Evolutionary conservation across 2,113 vertebrate species (phyloP).

Genomic region (Lagopus leucura): DNA sequence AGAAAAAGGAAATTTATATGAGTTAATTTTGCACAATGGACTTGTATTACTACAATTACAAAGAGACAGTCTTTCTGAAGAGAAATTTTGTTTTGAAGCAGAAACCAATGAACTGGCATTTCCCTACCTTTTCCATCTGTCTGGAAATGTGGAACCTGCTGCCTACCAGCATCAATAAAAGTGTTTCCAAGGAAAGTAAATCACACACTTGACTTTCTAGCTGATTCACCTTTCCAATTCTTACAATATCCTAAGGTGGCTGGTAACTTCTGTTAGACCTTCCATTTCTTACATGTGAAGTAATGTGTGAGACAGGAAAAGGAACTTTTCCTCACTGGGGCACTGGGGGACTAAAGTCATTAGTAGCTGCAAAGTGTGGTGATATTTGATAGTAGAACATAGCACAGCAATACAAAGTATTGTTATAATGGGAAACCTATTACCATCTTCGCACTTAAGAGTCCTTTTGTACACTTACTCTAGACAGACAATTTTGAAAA

Average conservation of each 20-base stretch:
- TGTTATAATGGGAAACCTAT: not conserved
- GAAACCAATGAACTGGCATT: not conserved
- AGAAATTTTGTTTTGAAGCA: not conserved
- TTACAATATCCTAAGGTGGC: not conserved
- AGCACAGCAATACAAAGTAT: not conserved
- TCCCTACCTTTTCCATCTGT: not conserved
- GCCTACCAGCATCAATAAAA: not conserved
- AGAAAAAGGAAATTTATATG: not conserved
- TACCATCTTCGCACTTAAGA: not conserved
- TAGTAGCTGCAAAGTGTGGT: not conserved
- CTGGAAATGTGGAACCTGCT: not conserved
- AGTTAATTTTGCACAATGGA: not conserved
- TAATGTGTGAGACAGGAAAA: not conserved
- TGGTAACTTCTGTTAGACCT: not conserved
- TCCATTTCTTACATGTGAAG: not conserved
- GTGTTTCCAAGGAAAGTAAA: not conserved
- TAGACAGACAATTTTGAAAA: slow-evolving; percentile 24
- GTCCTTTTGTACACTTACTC: not conserved
- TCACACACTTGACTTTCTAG: not conserved
- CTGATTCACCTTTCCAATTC: not conserved
- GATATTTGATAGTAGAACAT: not conserved
- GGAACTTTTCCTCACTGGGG: not conserved
- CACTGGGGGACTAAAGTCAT: not conserved
- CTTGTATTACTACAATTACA: not conserved
- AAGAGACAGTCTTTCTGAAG: not conserved